Conservation (phyloP, 2,888 invertebrate genomes). For the Chrysolina haemoptera region DNA sequence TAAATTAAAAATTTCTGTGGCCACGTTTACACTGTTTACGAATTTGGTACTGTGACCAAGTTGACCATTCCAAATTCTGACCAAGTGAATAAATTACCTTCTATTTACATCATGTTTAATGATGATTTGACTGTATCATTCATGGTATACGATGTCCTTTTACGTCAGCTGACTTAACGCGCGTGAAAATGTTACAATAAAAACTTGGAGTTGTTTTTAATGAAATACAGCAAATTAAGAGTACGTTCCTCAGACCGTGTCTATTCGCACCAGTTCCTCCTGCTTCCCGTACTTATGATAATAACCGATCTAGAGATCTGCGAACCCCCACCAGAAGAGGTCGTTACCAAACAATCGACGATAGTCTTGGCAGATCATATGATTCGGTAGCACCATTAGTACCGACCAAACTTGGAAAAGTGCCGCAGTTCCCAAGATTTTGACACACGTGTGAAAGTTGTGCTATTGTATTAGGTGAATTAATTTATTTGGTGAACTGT, state of each 20-base stretch:
- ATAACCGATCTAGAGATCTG: conserved; percentile 46
- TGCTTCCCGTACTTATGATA: conserved; percentile 50
- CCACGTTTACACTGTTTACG: no score
- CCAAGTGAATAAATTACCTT: no score
- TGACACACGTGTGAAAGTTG: conserved; percentile 30
- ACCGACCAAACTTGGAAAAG: conserved; percentile 29
- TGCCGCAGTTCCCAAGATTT: conserved; percentile 17
- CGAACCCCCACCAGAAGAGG: conserved; percentile 41
- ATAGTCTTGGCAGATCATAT: conserved; percentile 18
- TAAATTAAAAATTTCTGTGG: no score
- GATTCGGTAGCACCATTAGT: conserved; percentile 38
- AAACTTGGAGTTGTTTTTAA: conserved; percentile 21
- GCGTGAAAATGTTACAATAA: background rate
- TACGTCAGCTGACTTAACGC: background rate
- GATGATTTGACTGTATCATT: no score
- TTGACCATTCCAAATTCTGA: no score
- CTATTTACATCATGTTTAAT: no score
- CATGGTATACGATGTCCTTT: no score
- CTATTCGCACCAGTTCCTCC: conserved; percentile 60
- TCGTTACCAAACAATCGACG: conserved; percentile 45
- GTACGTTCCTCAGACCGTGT: conserved; percentile 51
- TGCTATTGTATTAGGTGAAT: background rate
- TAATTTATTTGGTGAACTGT: background rate
- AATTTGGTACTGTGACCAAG: no score
- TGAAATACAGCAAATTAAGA: conserved; percentile 46